Percentiles rank a stretch among this genome's conserved stretches.
phyloP scores from a whole-genome alignment of 2,888 invertebrate genomes.

The Xanthia togata region DNA sequence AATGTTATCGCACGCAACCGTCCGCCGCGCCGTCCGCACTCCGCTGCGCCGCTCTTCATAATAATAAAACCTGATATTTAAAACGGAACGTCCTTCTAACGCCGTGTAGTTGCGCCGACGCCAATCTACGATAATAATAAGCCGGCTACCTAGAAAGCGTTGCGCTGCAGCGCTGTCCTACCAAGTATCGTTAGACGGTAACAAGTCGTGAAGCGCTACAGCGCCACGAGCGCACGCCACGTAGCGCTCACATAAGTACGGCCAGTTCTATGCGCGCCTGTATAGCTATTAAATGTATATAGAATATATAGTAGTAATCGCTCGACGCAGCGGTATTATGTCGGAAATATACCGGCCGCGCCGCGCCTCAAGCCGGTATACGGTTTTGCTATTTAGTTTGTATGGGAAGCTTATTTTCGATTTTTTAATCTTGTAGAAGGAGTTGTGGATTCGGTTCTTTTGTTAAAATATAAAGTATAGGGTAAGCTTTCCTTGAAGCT shows the following conservation, averaged over 20 bases:
- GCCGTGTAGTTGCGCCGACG: slow-evolving; percentile 91
- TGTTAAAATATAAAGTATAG: slow-evolving; percentile 85
- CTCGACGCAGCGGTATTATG: slow-evolving; percentile 91
- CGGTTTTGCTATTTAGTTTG: slow-evolving; percentile 89
- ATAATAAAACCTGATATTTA: slow-evolving; percentile 91
- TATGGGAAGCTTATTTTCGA: slow-evolving; percentile 88
- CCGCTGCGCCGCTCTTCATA: slow-evolving; percentile 90
- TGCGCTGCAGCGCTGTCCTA: slow-evolving; percentile 83
- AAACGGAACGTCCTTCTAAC: slow-evolving; percentile 91
- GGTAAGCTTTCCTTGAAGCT: slow-evolving; percentile 86
- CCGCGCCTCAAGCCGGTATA: slow-evolving; percentile 88
- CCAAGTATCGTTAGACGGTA: slow-evolving; percentile 73
- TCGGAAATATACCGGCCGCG: slow-evolving; percentile 90
- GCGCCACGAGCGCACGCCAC: slow-evolving; percentile 78
- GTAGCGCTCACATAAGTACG: slow-evolving; percentile 91
- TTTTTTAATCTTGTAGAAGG: slow-evolving; percentile 85
- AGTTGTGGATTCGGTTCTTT: slow-evolving; percentile 84
- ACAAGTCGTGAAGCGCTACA: slow-evolving; percentile 80
- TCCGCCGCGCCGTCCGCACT: slow-evolving; percentile 89
- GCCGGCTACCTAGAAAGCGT: slow-evolving; percentile 84
- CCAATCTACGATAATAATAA: slow-evolving; percentile 91
- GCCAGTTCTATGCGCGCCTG: slow-evolving; percentile 91
- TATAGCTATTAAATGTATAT: slow-evolving; percentile 91
- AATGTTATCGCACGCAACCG: slow-evolving; percentile 91
- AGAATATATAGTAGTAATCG: slow-evolving; percentile 91